Evolutionary conservation across 2,888 invertebrate species (phyloP), one percentile per base, ranked within the genome.

Genomic region (Acrobasis suavella): DNA sequence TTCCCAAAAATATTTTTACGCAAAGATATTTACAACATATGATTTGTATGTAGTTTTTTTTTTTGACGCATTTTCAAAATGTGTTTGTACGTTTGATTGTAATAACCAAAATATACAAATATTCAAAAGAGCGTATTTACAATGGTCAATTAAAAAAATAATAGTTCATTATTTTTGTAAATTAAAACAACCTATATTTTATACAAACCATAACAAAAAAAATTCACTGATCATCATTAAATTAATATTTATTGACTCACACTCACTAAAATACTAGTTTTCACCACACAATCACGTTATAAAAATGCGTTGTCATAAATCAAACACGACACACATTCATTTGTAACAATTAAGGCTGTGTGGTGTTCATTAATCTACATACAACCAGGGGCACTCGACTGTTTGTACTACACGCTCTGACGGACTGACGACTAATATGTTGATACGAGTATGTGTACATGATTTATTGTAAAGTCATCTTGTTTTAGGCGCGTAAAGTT

Each of bases 281-380:
- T 46, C 46, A 46, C 46, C 51, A 17, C 3, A 51, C 51, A 51
- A 51, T 51, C 12, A 51, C 12, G 12, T 32, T 52, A 14, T 17
- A 52, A 52, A 52, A 52, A 51, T 17, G 12, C 17, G 58, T 17
- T 49, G 22, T 46, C 65, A 84, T 86, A 80, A 84, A 86, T 86
- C 82, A 83, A 76, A 70, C 61, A 59, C 73, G 76, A 81, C 81
- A 76, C 74, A 71, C 76, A 78, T 82, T 82, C 84, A 89, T 89
- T 88, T 87, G 87, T 90, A 88, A 80, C 76, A 89, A 90, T 90
- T 89, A 89, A 78, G 72, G 69, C 76, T 74, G 76, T 80, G 80
- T 78, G 83, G 81, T 79, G 77, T 80, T 75, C 89, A 90, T 91
- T 88, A 88, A 90, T 90, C 87, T 90, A 85, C 75, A 85, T 83